phyloP scores from a whole-genome alignment of 2,888 invertebrate species.

The Tipula lateralis region DNA sequence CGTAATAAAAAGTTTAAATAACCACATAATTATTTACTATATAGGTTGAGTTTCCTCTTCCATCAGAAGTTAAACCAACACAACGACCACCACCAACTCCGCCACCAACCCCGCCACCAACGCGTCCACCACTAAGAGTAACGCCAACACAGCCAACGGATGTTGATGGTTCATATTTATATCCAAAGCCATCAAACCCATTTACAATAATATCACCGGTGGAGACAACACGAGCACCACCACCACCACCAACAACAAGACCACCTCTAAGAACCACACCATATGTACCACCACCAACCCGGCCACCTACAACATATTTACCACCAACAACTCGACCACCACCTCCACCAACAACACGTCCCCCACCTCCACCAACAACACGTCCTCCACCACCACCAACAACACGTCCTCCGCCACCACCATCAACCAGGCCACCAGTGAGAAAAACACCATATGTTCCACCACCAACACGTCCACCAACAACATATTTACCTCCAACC shows the following conservation, averaged over 20 bases:
- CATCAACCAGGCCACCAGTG: background rate
- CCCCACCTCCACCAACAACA: background rate
- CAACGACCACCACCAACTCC: background rate
- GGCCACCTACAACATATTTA: background rate
- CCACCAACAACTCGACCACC: background rate
- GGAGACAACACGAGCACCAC: slow-evolving; percentile 30
- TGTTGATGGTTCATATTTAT: background rate
- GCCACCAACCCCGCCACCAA: background rate
- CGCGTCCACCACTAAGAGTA: background rate
- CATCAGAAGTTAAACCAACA: background rate
- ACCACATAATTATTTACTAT: background rate
- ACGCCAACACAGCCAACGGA: background rate
- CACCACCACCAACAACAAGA: slow-evolving; percentile 30
- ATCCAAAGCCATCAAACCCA: background rate
- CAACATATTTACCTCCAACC: background rate
- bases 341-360: background rate
- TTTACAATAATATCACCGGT: background rate
- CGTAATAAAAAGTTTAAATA: background rate
- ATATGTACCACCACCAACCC: background rate
- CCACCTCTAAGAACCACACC: background rate
- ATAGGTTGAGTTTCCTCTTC: background rate
- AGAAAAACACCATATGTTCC: background rate
- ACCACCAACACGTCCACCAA: background rate
- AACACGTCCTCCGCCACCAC: slow-evolving; percentile 31
- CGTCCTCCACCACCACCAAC: background rate